Conservation (phyloP, 2,113 vertebrate species). For the Dolichallabes microphthalmus region DNA sequence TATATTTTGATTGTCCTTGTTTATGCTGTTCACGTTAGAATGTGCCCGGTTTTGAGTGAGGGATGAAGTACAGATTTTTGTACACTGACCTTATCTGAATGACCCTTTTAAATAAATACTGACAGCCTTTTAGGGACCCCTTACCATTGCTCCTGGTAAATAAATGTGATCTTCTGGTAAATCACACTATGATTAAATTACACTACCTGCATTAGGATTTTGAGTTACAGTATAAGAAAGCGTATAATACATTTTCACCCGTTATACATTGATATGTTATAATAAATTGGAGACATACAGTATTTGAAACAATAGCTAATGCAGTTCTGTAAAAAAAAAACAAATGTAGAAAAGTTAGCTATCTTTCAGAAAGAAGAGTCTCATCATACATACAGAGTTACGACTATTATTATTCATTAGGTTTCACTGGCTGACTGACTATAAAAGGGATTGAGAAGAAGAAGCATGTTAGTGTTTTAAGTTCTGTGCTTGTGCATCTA, state of each 20-base stretch:
- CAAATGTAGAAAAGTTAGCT: neutral
- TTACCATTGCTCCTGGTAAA: constrained; percentile 67
- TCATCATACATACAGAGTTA: neutral
- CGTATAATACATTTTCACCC: constrained; percentile 64
- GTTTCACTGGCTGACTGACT: neutral
- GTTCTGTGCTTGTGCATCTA: neutral
- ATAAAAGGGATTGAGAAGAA: constrained; percentile 39
- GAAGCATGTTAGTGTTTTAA: neutral
- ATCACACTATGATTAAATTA: constrained; percentile 65
- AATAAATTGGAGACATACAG: constrained; percentile 19
- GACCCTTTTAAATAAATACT: constrained; percentile 64
- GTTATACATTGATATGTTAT: constrained; percentile 56
- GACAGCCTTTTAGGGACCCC: constrained; percentile 71
- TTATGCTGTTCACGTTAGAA: neutral
- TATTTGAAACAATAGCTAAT: neutral
- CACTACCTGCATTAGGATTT: constrained; percentile 48
- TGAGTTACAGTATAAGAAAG: constrained; percentile 54
- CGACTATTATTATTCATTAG: neutral
- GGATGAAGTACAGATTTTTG: constrained; percentile 39
- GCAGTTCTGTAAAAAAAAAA: neutral
- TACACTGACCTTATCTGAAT: constrained; percentile 71
- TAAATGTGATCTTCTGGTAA: constrained; percentile 57
- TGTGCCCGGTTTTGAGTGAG: neutral
- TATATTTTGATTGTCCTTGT: neutral
- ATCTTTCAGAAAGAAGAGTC: neutral